Conservation (phyloP, 2,113 vertebrate species). For the Microcebus tavaratra region DNA sequence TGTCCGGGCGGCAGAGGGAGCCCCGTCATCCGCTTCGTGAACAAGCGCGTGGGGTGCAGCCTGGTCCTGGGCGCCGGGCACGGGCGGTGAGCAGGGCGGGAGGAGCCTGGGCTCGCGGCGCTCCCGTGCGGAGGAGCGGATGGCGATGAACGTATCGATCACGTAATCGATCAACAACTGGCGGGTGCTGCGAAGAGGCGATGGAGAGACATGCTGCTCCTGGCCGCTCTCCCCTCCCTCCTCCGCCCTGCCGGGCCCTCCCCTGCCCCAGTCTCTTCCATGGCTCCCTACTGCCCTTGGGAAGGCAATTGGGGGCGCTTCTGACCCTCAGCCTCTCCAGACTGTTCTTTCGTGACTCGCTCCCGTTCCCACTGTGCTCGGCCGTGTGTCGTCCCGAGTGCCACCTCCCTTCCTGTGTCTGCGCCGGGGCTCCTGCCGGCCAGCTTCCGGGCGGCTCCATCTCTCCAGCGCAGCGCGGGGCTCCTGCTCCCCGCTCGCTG, state of each 20-base stretch:
- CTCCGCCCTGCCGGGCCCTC: too few species aligned
- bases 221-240: not conserved
- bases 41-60: not conserved
- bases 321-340: not conserved
- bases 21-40: rapidly evolving
- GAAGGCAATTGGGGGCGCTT: not conserved
- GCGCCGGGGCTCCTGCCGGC: not conserved
- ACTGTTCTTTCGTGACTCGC: not conserved
- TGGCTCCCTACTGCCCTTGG: not conserved
- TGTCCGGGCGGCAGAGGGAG: not conserved
- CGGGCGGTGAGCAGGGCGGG: not conserved
- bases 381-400: not conserved
- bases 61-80: not conserved
- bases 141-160: rapidly evolving
- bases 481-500: not conserved
- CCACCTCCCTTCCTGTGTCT: not conserved
- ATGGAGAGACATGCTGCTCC: rapidly evolving
- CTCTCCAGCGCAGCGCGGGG: rapidly evolving
- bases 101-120: not conserved
- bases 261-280: not conserved
- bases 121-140: rapidly evolving
- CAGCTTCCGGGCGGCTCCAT: too few species aligned
- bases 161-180: rapidly evolving
- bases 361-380: too few species aligned
- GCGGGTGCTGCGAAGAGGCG: not conserved